These are phyloP conservation scores for Rhingia campestris DNA, from an alignment of 2,888 invertebrate genomes.

Conservation along the genomic window DNA sequence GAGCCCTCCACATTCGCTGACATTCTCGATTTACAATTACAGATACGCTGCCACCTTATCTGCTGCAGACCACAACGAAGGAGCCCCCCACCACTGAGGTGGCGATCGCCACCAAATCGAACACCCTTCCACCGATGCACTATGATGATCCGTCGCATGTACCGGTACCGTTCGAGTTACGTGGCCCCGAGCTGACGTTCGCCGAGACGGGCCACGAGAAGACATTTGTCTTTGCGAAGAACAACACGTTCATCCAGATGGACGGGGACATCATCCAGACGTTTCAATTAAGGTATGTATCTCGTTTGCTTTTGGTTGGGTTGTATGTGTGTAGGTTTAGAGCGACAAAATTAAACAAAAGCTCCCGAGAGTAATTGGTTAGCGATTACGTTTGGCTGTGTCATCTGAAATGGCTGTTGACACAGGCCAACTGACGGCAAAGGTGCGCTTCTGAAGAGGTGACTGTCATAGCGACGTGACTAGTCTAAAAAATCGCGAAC, in stretches of 20 bases:
- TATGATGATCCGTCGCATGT: constrained; percentile 81
- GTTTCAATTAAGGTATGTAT: constrained; percentile 92
- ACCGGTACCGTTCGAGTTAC: constrained; percentile 88
- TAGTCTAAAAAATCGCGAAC: constrained; percentile 7
- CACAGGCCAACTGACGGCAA: constrained; percentile 7
- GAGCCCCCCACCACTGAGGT: constrained; percentile 84
- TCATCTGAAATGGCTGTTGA: constrained; percentile 32
- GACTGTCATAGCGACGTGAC: constrained; percentile 31
- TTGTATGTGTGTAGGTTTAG: constrained; percentile 25
- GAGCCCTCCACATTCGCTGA: not conserved
- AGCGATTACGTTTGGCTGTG: constrained; percentile 12
- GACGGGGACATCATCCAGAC: constrained; percentile 95
- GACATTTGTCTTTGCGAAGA: constrained; percentile 96
- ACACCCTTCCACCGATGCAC: constrained; percentile 77
- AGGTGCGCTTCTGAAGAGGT: not conserved
- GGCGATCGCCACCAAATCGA: constrained; percentile 75
- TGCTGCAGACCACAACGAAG: constrained; percentile 83
- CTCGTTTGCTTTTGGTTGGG: constrained; percentile 5
- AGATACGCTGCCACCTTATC: constrained; percentile 85
- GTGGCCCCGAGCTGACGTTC: constrained; percentile 92
- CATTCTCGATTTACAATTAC: constrained; percentile 47
- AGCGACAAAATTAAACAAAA: constrained; percentile 67
- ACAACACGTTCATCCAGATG: constrained; percentile 94
- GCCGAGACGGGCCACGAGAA: constrained; percentile 92
- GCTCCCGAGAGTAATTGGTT: constrained; percentile 43